Conservation (phyloP, 1,140 invertebrate genomes). For the Microvelia longipes region DNA sequence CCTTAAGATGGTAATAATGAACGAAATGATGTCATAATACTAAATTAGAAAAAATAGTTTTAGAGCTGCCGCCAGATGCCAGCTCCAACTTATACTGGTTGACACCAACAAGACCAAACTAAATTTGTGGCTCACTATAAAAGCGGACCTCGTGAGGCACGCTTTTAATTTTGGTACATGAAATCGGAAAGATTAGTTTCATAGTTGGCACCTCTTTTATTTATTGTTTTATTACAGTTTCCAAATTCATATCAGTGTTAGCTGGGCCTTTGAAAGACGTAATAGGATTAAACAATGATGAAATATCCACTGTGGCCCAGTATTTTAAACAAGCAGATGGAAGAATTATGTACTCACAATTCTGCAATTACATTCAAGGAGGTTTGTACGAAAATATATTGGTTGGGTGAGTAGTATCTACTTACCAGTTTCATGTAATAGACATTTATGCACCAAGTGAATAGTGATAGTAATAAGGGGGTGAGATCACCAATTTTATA, state of each 20-base stretch:
- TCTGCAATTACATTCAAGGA: slow-evolving; percentile 48
- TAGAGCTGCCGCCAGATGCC: too few species aligned
- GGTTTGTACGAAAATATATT: slow-evolving; percentile 24
- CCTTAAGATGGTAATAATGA: too few species aligned
- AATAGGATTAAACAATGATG: slow-evolving; percentile 45
- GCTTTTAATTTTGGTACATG: too few species aligned
- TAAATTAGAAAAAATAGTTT: too few species aligned
- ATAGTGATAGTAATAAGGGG: not conserved
- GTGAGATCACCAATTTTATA: not conserved
- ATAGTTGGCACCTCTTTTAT: too few species aligned
- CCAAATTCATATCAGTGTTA: slow-evolving; percentile 49
- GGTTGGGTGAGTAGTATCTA: not conserved
- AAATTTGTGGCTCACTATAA: too few species aligned
- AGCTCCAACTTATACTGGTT: too few species aligned
- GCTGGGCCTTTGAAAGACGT: slow-evolving; percentile 41
- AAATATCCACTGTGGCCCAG: slow-evolving; percentile 48
- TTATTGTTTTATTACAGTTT: slow-evolving; percentile 34
- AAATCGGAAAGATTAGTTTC: too few species aligned
- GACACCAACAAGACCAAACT: too few species aligned
- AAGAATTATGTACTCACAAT: slow-evolving; percentile 48
- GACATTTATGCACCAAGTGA: not conserved
- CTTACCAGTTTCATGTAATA: not conserved
- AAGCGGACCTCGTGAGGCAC: too few species aligned
- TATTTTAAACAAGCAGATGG: slow-evolving; percentile 57
- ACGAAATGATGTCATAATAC: too few species aligned